Base-by-base conservation (phyloP, 2,888 invertebrate species). In the Andrena hattorfiana region DNA sequence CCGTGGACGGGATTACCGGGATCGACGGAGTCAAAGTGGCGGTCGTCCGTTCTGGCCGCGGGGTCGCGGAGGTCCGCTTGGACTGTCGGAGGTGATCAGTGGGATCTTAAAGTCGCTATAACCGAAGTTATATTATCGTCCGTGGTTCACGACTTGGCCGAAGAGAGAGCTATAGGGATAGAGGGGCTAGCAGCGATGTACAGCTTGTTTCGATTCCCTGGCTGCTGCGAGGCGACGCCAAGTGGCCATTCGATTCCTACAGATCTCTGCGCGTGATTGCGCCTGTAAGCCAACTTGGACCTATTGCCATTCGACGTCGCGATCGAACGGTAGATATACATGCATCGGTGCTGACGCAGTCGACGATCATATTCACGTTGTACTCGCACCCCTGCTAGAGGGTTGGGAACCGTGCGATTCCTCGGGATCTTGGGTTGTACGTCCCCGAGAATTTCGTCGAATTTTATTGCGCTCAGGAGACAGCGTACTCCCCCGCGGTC, bases 161-260 rank as follows among this genome's bases (percentile, higher is more conserved):
- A 35, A 42, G 48, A 35, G 6, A 5, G 16, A 16, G 28, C 2
- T 13, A 1, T 26, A 54, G 35, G 23, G 16, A 32, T 6, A 10
- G 30, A 32, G 49, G 23, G 71, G 42, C 49, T 48, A 72, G 67
- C 82, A 70, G 48, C 59, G 68, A 48, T 54, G 59, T 80, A 51
- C 70, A 81, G 78, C 77, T 75, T 51, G 76, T 26, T 26, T 86
- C 84, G 77, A 81, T 75, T 81, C 75, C 60, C 64, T 7, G 59
- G 28, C 28, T 60, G 62, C 51, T 75, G 60, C 82, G 69, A 62
- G 54, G 77, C 63, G 73, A 72, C 78, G 63, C 79, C 54, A 85
- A 85, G 68, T 84, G 84, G 76, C 81, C 82, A 76, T 87, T 87
- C 87, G 74, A 87, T 85, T 56, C 84, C 71, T 82, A 60, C 82